Evolutionary conservation across 2,797 vertebrate species (phyloP), one percentile per base, ranked within the genome.

Genomic region (Rhinichthys osculus): DNA sequence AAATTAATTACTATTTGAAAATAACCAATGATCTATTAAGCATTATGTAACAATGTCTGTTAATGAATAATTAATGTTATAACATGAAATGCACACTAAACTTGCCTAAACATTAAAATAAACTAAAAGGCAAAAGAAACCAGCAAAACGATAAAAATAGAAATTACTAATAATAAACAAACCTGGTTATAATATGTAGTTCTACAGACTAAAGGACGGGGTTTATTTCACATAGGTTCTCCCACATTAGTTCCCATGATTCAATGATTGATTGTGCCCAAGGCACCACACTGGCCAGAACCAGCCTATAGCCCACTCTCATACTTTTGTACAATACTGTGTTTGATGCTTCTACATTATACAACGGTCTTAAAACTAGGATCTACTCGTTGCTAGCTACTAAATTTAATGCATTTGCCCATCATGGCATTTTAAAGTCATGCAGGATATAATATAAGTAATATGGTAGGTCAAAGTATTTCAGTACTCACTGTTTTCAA

Each of bases 401-500:
- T 30, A 30, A 9, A 78, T 69, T 16, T 14, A 30, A 64, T 40
- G 21, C 3, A 59, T 78, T 78, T 42, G 54, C 8, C 14, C 23
- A 59, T 62, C 27, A 17, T 10, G 23, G 7, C 52, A 21, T 70
- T 40, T 44, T 40, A 57, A 7, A 77, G 21, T 64, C 38, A 76
- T 30, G 44, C 40, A 33, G 16, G 9, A 3, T 10, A 52, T 21
- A 23, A 42, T 30, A 38, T 7, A 69, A 50, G n/a, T 27, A 57
- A n/a, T 23, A 40, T 14, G 27, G 27, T 38, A 54, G 21, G 21
- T 50, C 71, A 35, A 84, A 21, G 7, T 38, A 21, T 27, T 54
- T 44, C 42, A 40, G 80, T 70, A 99, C 98, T 99, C 94, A 99
- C 98, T 99, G 95, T 99, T 99, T 95, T 99, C 98, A 95, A 99